Conservation (phyloP, 2,888 invertebrate species). For the Habrosyne pyritoides region DNA sequence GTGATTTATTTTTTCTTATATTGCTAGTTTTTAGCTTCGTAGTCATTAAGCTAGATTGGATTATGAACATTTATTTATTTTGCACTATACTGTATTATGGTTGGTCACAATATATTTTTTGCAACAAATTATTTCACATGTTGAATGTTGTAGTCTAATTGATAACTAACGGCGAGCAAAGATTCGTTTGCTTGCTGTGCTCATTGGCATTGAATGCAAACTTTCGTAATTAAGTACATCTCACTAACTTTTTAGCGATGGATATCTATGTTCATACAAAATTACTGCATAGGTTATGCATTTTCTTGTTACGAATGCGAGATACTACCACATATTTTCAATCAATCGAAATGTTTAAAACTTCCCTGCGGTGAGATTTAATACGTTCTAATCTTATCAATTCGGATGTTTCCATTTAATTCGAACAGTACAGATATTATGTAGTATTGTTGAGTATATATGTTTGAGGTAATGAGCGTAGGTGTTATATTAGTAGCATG, state of each 20-base stretch:
- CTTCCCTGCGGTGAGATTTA: not conserved
- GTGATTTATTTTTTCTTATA: slow-evolving; percentile 77
- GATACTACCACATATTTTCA: slow-evolving; percentile 49
- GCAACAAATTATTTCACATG: slow-evolving; percentile 30
- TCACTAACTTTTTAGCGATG: not conserved
- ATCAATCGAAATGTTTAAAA: not conserved
- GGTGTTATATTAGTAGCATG: slow-evolving; percentile 63
- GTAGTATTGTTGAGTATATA: slow-evolving; percentile 19
- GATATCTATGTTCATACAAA: not conserved
- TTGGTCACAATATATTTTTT: slow-evolving; percentile 66
- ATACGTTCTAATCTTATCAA: not conserved
- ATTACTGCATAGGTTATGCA: slow-evolving; percentile 9
- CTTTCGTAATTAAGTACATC: slow-evolving; percentile 15
- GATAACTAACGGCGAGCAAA: slow-evolving; percentile 15
- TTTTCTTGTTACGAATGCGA: slow-evolving; percentile 16
- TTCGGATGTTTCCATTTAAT: not conserved
- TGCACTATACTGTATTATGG: slow-evolving; percentile 47
- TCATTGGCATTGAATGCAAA: slow-evolving; percentile 16
- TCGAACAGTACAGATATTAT: slow-evolving; percentile 13
- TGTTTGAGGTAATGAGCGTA: slow-evolving; percentile 28
- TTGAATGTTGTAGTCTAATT: slow-evolving; percentile 23
- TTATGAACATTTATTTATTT: slow-evolving; percentile 67
- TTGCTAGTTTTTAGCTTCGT: slow-evolving; percentile 75
- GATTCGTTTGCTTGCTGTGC: slow-evolving; percentile 16
- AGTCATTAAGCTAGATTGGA: slow-evolving; percentile 79